These are phyloP conservation scores for Rhinogobio ventralis DNA, from an alignment of 2,797 vertebrate genomes.

Conservation along the genomic window DNA sequence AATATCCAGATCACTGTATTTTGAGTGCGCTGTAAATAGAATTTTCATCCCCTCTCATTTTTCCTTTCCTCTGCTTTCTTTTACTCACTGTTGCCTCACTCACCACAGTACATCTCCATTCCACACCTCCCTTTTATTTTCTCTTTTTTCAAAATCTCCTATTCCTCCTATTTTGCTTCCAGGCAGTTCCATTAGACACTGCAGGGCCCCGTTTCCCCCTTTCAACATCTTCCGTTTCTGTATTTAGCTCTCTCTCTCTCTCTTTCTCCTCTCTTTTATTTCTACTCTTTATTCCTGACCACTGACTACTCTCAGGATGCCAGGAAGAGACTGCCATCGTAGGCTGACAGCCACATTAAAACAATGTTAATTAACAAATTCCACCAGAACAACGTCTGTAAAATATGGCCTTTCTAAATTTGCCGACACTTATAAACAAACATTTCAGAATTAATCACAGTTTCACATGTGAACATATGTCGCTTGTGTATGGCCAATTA, in stretches of 20 bases:
- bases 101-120: neutral
- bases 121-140: neutral
- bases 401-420: slow-evolving; percentile 26
- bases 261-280: neutral
- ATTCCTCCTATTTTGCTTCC: slow-evolving; percentile 22
- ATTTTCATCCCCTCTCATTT: neutral
- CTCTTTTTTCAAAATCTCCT: neutral
- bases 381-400: slow-evolving; percentile 11
- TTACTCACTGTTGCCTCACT: neutral
- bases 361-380: slow-evolving; percentile 25
- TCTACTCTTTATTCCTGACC: neutral
- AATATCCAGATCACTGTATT: neutral
- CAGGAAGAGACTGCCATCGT: neutral
- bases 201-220: neutral
- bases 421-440: slow-evolving; percentile 1
- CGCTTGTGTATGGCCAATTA: slow-evolving; percentile 21
- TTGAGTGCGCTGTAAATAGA: neutral
- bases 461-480: slow-evolving; percentile 31
- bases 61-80: neutral
- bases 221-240: slow-evolving; percentile 7
- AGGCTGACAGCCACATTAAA: slow-evolving; percentile 21
- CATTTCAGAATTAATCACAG: slow-evolving; percentile 39
- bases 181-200: slow-evolving; percentile 19
- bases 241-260: slow-evolving; percentile 28
- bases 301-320: slow-evolving; percentile 1